Evolutionary conservation across 2,888 invertebrate species (phyloP), one percentile per base, ranked within the genome.

Genomic region (Fissipunctia ypsillon): DNA sequence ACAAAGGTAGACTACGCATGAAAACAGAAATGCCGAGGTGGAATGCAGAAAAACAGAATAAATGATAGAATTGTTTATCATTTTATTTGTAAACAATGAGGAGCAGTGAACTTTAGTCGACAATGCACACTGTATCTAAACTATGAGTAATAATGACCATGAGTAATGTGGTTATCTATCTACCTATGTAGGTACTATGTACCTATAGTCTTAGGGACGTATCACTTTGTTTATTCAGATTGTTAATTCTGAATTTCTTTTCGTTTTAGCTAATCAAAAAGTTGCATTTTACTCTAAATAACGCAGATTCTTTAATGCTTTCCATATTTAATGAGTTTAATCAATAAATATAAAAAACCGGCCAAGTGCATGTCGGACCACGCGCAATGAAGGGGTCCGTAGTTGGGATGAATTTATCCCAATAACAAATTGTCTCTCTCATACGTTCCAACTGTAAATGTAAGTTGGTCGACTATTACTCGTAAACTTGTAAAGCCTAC

Each of bases 31-130:
- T 9, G 1, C 22, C 1, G 4, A 41, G 2, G 14, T 54, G 28
- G 52, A 28, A 57, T 65, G 28, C 14, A 67, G 41, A 59, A 59
- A 74, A 28, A 35, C 31, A n/a, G 22, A 22, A 66, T 35, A 57
- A 57, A 43, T 35, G 12, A 35, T 22, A 57, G 50, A 43, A 52
- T 77, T 60, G 38, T 59, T 69, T 77, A 59, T 77, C 38, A 48
- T 52, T 69, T 45, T 69, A 60, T 69, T 60, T 41, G 50, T 78
- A 60, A 60, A 78, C 59, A 75, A 78, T 60, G 45, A 31, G 35
- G 69, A 38, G 59, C 59, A 59, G 38, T 69, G 69, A 77, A 45
- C 50, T 69, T 77, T 45, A 45, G 45, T 52, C 59, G 16, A 45
- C 59, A 41, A 59, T 52, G 22, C 28, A 43, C 16, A 31, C 14